Conservation (phyloP, 2,888 invertebrate species). For the Scrobipalpa atriplicella region DNA sequence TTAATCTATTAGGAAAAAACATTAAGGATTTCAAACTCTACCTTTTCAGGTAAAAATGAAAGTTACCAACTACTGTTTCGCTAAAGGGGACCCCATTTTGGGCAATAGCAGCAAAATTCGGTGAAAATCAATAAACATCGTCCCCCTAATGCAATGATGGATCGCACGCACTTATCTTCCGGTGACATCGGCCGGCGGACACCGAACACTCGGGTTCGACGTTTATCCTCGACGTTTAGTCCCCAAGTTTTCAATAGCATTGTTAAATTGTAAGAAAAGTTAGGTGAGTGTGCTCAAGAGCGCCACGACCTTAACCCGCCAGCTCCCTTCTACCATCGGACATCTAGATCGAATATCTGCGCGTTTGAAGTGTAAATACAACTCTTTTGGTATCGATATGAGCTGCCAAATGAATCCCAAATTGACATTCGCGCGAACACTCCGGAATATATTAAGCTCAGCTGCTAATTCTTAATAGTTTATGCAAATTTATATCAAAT, state of each 20-base stretch:
- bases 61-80: neutral
- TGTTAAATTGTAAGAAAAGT: too few relatives aligned
- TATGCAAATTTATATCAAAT: conserved; percentile 71
- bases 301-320: too few relatives aligned
- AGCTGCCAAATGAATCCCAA: conserved; percentile 41
- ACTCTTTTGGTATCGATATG: conserved; percentile 45
- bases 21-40: too few relatives aligned
- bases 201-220: neutral
- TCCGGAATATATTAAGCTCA: conserved; percentile 40
- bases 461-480: conserved; percentile 77
- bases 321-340: too few relatives aligned
- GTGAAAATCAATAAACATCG: conserved; percentile 69
- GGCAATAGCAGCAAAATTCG: conserved; percentile 44
- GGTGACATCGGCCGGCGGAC: conserved; percentile 64
- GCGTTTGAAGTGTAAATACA: too few relatives aligned
- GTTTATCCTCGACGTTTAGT: neutral
- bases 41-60: too few relatives aligned
- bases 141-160: conserved; percentile 76
- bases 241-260: too few relatives aligned
- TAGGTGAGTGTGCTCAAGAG: too few relatives aligned
- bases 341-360: too few relatives aligned
- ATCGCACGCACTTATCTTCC: conserved; percentile 67
- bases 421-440: conserved; percentile 39
- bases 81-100: neutral
- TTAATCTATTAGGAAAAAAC: too few relatives aligned